Evolutionary conservation across 64 coral and sea anemone genomes (phyloP).

Genomic region (Montipora efflorescens): DNA sequence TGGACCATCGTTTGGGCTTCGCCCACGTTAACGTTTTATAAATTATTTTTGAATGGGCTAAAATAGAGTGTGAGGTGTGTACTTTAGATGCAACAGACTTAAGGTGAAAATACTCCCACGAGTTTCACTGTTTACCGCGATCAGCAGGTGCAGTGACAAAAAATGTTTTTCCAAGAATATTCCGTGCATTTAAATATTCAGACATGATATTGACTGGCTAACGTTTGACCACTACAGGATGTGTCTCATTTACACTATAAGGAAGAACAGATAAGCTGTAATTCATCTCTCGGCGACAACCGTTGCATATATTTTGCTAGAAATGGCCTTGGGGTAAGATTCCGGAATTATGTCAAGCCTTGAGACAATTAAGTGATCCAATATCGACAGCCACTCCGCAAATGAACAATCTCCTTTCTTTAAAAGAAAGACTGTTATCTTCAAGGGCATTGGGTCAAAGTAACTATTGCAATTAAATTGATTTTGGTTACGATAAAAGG

Average conservation of each 20-base stretch:
- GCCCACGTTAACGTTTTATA: not conserved
- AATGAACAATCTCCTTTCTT: conserved; percentile 28
- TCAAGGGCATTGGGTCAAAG: not conserved
- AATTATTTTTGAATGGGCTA: not conserved
- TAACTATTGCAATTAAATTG: not conserved
- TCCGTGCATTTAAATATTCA: conserved; percentile 13
- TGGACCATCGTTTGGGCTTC: not conserved
- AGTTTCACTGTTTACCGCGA: not conserved
- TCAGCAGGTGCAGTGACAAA: not conserved
- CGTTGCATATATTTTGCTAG: not conserved
- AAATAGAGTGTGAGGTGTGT: not conserved
- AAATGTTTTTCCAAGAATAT: not conserved
- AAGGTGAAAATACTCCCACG: not conserved
- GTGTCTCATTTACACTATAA: not conserved
- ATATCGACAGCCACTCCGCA: not conserved
- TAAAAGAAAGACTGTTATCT: not conserved
- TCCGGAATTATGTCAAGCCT: not conserved
- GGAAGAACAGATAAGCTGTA: conserved; percentile 10
- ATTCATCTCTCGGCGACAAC: not conserved
- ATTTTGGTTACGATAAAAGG: not conserved
- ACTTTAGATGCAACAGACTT: too few relatives aligned
- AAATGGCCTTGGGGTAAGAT: not conserved
- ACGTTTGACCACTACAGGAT: not conserved
- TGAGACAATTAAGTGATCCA: conserved; percentile 9
- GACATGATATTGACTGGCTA: not conserved